Percentiles rank a stretch among this genome's conserved stretches.
These are phyloP conservation scores for Abscondita cerata DNA, from an alignment of 2,888 invertebrate species.

Conservation along the genomic window DNA sequence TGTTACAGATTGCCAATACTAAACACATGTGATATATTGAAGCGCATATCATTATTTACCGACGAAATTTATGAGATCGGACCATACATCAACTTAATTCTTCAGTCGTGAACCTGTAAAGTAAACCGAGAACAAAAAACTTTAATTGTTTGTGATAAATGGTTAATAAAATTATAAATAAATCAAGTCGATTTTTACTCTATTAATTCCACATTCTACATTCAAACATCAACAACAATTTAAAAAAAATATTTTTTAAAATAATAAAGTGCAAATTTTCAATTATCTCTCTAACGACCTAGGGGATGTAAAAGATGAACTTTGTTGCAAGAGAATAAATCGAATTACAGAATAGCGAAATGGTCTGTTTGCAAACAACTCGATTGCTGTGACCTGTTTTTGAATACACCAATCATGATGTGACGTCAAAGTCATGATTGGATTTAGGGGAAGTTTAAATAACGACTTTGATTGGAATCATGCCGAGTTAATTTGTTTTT, in stretches of 20 bases:
- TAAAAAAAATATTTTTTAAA: not conserved
- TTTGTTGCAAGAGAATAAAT: slow-evolving; percentile 23
- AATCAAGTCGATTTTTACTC: not conserved
- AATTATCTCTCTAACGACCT: too few relatives aligned
- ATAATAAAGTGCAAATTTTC: not conserved
- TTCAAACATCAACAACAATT: not conserved
- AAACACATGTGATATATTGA: slow-evolving; percentile 28
- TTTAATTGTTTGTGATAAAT: too few relatives aligned
- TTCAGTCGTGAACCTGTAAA: not conserved
- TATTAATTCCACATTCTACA: not conserved
- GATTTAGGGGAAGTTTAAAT: slow-evolving; percentile 31
- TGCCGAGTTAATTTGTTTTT: slow-evolving; percentile 40
- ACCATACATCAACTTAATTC: slow-evolving; percentile 13
- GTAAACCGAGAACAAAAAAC: too few relatives aligned
- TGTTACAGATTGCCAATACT: slow-evolving; percentile 33
- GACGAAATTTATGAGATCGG: slow-evolving; percentile 6
- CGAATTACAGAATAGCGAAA: slow-evolving; percentile 21
- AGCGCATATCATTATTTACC: slow-evolving; percentile 22
- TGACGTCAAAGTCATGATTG: slow-evolving; percentile 38
- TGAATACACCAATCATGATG: slow-evolving; percentile 35
- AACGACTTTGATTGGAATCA: slow-evolving; percentile 36
- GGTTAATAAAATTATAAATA: not conserved
- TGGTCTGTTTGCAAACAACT: slow-evolving; percentile 25
- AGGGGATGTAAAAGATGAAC: slow-evolving; percentile 3
- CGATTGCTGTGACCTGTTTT: slow-evolving; percentile 26